Evolutionary conservation across 2,113 vertebrate genomes (phyloP), one percentile per base, ranked within the genome.

Genomic region (Okapia johnstoni): DNA sequence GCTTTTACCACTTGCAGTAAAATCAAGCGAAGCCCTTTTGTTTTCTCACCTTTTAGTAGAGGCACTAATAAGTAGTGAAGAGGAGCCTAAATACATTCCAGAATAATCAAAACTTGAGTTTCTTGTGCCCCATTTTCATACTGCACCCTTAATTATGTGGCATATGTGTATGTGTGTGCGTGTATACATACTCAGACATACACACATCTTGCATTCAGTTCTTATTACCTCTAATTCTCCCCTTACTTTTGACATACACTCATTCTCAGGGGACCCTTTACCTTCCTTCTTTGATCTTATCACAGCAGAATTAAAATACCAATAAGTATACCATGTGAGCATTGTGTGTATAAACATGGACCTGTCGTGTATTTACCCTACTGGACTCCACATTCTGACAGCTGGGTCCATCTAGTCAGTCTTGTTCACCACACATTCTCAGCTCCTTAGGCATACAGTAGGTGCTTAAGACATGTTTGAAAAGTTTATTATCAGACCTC

Each of bases 71-170:
- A 50, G 46, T 30, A 30, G 5, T 33, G 6, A 85, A 58, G 50
- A 9, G 48, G 73, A 15, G 11, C 19, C 43, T 26, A 5, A 11
- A 12, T 60, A 19, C 52, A 28, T 84, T 58, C 48, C 26, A 21
- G 23, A 40, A 6, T 19, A 76, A 70, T 8, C 48, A 79, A 43
- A 33, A 23, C 48, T 13, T 61, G 60, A 87, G 81, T 76, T 77
- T 19, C 86, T 33, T 52, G 1, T 17, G 2, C 13, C 57, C 30
- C 1, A 0, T 54, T 61, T 52, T 54, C 70, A 80, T 33, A 15
- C 23, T 1, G 4, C 5, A 4, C 23, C 83, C n/a, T 80, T 46
- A 55, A 28, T 79, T 80, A 30, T 3, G 7, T 13, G 17, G 63
- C 16, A 5, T 28, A 60, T 60, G n/a, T 23, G 19, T 13, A 28